Conservation (phyloP, 2,113 vertebrate genomes). For the Tyrannus savana region DNA sequence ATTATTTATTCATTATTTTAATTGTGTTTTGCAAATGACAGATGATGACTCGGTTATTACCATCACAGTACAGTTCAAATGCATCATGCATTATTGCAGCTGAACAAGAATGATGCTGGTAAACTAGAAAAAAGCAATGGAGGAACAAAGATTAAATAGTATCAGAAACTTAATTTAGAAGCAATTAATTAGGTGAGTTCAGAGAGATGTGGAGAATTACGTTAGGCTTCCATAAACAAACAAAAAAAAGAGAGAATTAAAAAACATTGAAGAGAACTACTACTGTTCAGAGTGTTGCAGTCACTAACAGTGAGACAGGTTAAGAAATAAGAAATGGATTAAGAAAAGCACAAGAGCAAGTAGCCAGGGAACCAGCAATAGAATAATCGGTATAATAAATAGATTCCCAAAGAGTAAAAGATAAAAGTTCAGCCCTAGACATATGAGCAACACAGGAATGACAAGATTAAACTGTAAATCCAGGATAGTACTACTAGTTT, state of each 20-base stretch:
- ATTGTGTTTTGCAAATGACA: not conserved
- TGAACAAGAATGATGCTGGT: not conserved
- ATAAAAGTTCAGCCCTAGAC: not conserved
- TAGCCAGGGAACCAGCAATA: not conserved
- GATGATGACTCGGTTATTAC: not conserved
- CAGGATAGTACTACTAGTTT: not conserved
- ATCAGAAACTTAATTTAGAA: not conserved
- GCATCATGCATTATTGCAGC: not conserved
- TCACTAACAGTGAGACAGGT: not conserved
- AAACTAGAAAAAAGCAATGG: not conserved
- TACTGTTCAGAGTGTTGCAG: not conserved
- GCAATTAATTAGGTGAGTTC: not conserved
- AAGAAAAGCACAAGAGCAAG: not conserved
- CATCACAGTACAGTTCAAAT: not conserved
- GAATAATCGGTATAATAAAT: not conserved
- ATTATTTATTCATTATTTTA: slow-evolving; percentile 1
- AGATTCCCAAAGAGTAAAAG: not conserved
- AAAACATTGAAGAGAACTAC: not conserved
- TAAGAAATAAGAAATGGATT: not conserved
- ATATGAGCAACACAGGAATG: not conserved
- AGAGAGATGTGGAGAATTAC: not conserved
- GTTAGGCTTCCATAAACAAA: not conserved
- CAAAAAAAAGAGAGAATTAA: not conserved
- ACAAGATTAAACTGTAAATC: not conserved
- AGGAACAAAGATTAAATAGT: not conserved